Evolutionary conservation across 2,888 invertebrate genomes (phyloP).

Genomic region (Clunio marinus): DNA sequence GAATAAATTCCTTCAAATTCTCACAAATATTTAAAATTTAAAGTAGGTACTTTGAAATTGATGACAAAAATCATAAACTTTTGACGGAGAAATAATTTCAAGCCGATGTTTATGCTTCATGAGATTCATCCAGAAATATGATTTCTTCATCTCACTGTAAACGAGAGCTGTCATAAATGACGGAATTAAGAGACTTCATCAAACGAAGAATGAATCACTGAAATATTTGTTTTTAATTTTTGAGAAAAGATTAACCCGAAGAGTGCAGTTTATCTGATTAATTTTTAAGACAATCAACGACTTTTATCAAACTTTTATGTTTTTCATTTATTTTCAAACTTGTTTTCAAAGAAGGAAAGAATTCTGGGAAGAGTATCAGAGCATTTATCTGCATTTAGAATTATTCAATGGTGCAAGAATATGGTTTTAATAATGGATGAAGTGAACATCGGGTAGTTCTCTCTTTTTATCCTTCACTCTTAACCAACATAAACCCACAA

Average conservation of each 20-base stretch:
- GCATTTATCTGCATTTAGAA: conserved; percentile 24
- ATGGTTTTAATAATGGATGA: neutral
- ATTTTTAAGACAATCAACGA: too few species aligned
- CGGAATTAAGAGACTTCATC: conserved; percentile 34
- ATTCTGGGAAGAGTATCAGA: conserved; percentile 2
- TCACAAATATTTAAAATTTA: too few species aligned
- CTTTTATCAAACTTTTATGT: too few species aligned
- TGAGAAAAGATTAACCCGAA: neutral
- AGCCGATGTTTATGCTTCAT: neutral
- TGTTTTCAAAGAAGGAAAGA: neutral
- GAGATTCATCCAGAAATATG: too few species aligned
- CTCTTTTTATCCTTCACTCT: neutral
- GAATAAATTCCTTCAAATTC: too few species aligned
- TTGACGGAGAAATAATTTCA: too few species aligned
- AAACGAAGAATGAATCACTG: conserved; percentile 14
- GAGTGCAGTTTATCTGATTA: too few species aligned
- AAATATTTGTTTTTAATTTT: conserved; percentile 7
- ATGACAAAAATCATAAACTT: too few species aligned
- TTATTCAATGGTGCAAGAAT: conserved; percentile 17
- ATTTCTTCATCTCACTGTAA: neutral
- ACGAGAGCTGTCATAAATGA: conserved; percentile 34
- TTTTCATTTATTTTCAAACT: too few species aligned
- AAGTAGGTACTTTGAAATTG: too few species aligned
- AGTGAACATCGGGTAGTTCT: conserved; percentile 23
- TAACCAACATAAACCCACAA: neutral